Evolutionary conservation across 2,888 invertebrate species (phyloP), one percentile per base, ranked within the genome.

Genomic region (Pilophorus perplexus): DNA sequence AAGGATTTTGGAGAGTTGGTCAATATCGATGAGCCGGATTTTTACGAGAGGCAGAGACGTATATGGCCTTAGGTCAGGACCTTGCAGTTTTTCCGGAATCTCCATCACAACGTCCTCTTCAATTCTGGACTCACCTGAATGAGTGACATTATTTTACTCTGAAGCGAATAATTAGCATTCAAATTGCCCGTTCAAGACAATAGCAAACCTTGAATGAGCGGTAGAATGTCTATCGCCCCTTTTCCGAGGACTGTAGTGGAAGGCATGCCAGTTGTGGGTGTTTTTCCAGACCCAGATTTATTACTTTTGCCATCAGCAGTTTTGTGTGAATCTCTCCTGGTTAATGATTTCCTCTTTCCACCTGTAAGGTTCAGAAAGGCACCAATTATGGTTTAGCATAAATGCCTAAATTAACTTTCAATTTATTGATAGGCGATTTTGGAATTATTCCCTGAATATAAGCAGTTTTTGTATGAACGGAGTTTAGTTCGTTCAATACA

Each of bases 221-320:
- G 67, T 22, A 67, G 59, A 6, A 69, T 57, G 25, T 67, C 67
- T 23, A 69, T 37, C n/a, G 64, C 67, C 5, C 67, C 69, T 48
- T 69, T 62, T 25, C 67, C 69, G 1, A 65, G 10, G n/a, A 65
- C 65, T 3, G 37, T 42, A 1, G 42, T 37, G 4, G 62, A 64
- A 2, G 38, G 54, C 16, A 38, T 54, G 20, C 54, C 55, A 8
- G 28, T 40, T 8, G 44, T 38, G 0, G 42, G 2, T 2, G 33
- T 40, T 8, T 12, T 23, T 6, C 1, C 14, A 12, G 25, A 40
- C 5, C 18, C 27, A 12, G 52, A 38, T 23, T 14, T 25, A 40
- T 52, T 54, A 2, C 10, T 14, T 2, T 22, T 50, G 14, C 27
- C 38, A 2, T 25, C 20, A 1, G 52, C 52, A 5, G 8, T 33